Evolutionary conservation across 2,888 invertebrate genomes (phyloP), one percentile per base, ranked within the genome.

Genomic region (Drosophila bunnanda): DNA sequence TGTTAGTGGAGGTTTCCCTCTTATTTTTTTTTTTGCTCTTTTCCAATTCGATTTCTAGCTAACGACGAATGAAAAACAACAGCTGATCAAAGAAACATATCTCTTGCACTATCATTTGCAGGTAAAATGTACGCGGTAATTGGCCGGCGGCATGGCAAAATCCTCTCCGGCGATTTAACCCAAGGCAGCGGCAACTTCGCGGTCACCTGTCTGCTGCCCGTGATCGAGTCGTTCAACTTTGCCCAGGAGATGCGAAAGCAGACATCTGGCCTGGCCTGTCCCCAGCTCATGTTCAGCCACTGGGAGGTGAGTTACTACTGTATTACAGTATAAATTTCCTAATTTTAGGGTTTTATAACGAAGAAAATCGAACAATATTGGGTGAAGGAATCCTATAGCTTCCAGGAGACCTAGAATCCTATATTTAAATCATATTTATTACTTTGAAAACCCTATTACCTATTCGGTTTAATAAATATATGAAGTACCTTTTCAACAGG

Each of bases 201-300:
- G 72, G 97, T 99, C 32, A 94, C 95, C 68, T 98, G 99, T 2
- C 94, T 96, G 75, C 93, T 99, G 89, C 99, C 99, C 0, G 98
- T 99, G 30, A 96, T 98, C 7, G 99, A 99, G 93, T 99, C 99
- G 92, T 98, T 98, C 93, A 96, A 96, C 83, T 97, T 99, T 93
- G 97, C 98, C 5, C 95, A 97, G 72, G 98, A 99, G 92, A 95
- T 99, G 81, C 95, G 99, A 67, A 98, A 97, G 83, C 96, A 97
- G 92, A 99, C 99, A 25, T 98, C 98, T 67, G 99, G 99, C 12
- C 94, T 98, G 77, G 99, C 99, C 10, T 96, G 96, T 91, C 99
- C 99, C 1, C 98, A 98, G 92, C 94, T 99, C 79, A 94, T 97
- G 85, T 99, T 99, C 93, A 98, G 98, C 91, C 99, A 99, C 92